Percentiles rank a stretch among this genome's conserved stretches.
Evolutionary conservation across 2,888 invertebrate genomes (phyloP).

Genomic region (Rhyacophila evoluta): DNA sequence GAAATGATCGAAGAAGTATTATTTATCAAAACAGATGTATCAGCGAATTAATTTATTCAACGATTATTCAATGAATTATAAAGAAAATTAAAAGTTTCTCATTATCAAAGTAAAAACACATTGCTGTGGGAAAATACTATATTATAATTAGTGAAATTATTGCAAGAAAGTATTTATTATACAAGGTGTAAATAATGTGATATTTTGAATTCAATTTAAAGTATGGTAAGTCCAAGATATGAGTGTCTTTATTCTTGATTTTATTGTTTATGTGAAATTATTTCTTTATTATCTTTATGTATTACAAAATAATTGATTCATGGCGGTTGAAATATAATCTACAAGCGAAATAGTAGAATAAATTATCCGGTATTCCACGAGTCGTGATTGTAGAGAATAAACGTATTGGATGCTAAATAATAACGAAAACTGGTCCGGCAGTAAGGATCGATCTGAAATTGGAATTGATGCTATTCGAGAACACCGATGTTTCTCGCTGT

Average conservation of each 20-base stretch:
- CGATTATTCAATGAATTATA: background rate
- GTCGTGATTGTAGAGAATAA: background rate
- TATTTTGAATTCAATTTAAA: too few relatives aligned
- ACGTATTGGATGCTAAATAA: background rate
- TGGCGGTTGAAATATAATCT: background rate
- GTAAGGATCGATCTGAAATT: background rate
- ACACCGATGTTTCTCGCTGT: background rate
- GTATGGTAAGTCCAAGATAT: too few relatives aligned
- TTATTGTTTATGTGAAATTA: too few relatives aligned
- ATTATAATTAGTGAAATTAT: too few relatives aligned
- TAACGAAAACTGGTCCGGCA: background rate
- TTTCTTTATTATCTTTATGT: too few relatives aligned
- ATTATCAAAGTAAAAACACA: background rate
- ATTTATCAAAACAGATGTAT: too few relatives aligned
- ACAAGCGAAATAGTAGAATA: background rate
- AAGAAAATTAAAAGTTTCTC: conserved; percentile 8
- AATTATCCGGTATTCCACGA: background rate
- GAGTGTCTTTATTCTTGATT: too few relatives aligned
- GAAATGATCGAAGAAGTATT: too few relatives aligned
- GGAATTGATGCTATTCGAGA: background rate
- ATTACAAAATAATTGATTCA: background rate
- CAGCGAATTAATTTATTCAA: too few relatives aligned
- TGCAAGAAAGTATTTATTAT: too few relatives aligned
- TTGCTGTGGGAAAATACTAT: background rate
- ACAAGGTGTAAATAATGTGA: too few relatives aligned